These are phyloP conservation scores for Philereme vetulata DNA, from an alignment of 2,888 invertebrate species.

Conservation along the genomic window DNA sequence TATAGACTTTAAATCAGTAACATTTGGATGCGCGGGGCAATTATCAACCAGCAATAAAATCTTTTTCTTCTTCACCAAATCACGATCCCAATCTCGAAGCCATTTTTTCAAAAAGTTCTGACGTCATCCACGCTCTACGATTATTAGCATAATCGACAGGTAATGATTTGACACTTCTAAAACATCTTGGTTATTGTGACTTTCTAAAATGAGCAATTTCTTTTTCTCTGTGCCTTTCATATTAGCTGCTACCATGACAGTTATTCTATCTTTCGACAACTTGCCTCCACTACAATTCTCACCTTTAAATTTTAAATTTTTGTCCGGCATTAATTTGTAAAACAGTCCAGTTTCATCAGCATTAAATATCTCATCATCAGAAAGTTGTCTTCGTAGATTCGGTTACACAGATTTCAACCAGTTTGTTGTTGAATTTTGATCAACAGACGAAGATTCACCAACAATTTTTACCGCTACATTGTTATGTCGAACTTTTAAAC, in stretches of 20 bases:
- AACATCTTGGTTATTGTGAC: constrained; percentile 43
- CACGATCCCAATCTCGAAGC: no score
- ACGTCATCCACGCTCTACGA: constrained; percentile 54
- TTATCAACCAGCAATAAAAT: no score
- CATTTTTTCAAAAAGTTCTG: constrained; percentile 25
- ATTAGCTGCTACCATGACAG: constrained; percentile 42
- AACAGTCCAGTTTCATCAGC: constrained; percentile 46
- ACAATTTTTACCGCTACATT: no score
- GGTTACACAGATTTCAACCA: no score
- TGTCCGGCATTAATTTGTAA: constrained; percentile 44
- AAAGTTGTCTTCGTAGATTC: no score
- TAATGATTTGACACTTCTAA: constrained; percentile 35
- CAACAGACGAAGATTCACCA: no score
- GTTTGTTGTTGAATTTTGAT: no score
- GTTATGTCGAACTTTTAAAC: no score
- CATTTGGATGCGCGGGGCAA: no score
- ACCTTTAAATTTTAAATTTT: constrained; percentile 43
- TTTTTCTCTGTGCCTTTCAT: constrained; percentile 50
- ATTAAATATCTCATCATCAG: constrained; percentile 41
- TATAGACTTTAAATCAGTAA: no score
- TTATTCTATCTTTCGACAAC: constrained; percentile 51
- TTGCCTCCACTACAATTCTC: constrained; percentile 51
- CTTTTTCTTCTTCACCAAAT: no score
- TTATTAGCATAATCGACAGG: constrained; percentile 39
- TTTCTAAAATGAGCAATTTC: constrained; percentile 36